Evolutionary conservation across 2,888 invertebrate species (phyloP).

Genomic region (Apotomis capreana): DNA sequence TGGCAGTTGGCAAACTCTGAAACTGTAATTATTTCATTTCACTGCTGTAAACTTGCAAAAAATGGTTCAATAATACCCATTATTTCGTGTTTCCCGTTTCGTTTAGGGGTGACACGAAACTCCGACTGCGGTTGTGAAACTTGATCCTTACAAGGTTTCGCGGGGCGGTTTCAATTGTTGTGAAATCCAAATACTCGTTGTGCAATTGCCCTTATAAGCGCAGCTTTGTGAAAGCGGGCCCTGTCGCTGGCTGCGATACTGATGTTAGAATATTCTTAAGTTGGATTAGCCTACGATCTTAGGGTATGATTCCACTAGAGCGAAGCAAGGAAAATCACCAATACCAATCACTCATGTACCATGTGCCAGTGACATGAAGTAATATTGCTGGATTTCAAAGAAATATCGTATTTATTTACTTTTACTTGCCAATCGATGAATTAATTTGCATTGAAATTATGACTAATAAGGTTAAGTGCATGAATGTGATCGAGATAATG

Average conservation of each 20-base stretch:
- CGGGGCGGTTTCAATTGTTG: slow-evolving; percentile 19
- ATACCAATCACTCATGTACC: too few relatives aligned
- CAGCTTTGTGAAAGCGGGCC: slow-evolving; percentile 27
- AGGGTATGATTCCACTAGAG: too few relatives aligned
- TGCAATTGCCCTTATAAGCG: slow-evolving; percentile 25
- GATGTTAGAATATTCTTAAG: neutral
- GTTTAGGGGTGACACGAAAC: slow-evolving; percentile 8
- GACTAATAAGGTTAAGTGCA: neutral
- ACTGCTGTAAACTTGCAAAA: neutral
- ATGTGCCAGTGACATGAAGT: too few relatives aligned
- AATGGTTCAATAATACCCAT: neutral
- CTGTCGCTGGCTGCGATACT: slow-evolving; percentile 6
- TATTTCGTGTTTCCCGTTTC: slow-evolving; percentile 1
- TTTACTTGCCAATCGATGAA: slow-evolving; percentile 14
- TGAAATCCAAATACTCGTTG: slow-evolving; percentile 25
- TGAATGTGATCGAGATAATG: slow-evolving; percentile 9
- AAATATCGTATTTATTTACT: neutral
- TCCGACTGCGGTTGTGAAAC: slow-evolving; percentile 26
- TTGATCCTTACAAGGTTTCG: slow-evolving; percentile 27
- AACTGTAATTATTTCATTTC: neutral
- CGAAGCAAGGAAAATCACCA: too few relatives aligned
- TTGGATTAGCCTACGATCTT: too few relatives aligned
- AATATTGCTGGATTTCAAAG: neutral
- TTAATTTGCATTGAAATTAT: neutral
- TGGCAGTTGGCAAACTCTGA: neutral